These are phyloP conservation scores for Sebastes kiyomatsui DNA, from an alignment of 2,797 vertebrate species.

Conservation along the genomic window DNA sequence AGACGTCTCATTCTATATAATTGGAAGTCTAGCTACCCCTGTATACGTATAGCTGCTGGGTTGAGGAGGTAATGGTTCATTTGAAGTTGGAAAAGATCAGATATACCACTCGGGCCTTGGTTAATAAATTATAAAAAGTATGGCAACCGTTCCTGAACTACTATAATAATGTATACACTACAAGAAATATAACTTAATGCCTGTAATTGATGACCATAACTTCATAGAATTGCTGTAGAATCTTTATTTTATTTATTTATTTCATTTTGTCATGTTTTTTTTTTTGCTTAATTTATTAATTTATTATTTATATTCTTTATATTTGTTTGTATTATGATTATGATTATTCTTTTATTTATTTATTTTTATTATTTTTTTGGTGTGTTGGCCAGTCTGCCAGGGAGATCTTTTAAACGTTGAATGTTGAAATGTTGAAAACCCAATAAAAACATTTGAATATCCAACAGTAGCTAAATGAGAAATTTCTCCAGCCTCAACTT, in stretches of 20 bases:
- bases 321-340: background rate
- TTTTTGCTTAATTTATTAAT: background rate
- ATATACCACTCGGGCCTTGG: background rate
- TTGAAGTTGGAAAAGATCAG: background rate
- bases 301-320: background rate
- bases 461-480: constrained; percentile 24
- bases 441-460: background rate
- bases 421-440: too few species aligned
- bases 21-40: background rate
- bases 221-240: background rate
- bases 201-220: background rate
- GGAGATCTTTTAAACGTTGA: rapidly evolving
- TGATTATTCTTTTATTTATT: background rate
- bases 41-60: background rate
- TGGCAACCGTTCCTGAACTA: background rate
- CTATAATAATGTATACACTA: background rate
- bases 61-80: background rate
- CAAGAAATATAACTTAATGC: background rate
- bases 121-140: background rate
- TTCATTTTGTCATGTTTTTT: too few species aligned
- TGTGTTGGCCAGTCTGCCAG: too few species aligned
- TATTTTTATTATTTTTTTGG: background rate
- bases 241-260: background rate
- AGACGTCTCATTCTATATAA: background rate
- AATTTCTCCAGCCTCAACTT: constrained; percentile 8